Evolutionary conservation across 2,888 invertebrate species (phyloP).

Genomic region (Marasmarcha lunaedactyla): DNA sequence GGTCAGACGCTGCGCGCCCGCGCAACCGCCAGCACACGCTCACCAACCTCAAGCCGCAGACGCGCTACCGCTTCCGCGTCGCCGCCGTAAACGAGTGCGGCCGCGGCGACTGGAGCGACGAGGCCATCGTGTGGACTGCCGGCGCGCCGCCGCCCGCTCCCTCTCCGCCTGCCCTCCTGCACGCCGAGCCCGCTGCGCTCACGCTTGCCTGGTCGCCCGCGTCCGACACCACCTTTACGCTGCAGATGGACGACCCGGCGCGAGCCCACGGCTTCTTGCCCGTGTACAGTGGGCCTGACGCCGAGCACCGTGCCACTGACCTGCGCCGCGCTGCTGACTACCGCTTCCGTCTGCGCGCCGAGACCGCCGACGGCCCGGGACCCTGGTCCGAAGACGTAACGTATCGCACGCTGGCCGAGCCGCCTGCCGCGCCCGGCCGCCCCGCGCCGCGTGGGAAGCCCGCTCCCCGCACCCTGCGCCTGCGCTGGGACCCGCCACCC

Average conservation of each 20-base stretch:
- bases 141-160: conserved; percentile 86
- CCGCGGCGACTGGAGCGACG: conserved; percentile 78
- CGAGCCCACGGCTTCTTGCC: conserved; percentile 83
- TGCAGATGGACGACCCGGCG: conserved; percentile 82
- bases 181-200: conserved; percentile 73
- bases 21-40: conserved; percentile 82
- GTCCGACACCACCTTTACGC: conserved; percentile 82
- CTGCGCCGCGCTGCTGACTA: conserved; percentile 83
- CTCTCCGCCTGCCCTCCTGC: conserved; percentile 77
- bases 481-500: conserved; percentile 85
- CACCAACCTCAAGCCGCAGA: conserved; percentile 81
- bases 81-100: conserved; percentile 87
- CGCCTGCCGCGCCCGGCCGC: conserved; percentile 81
- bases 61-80: conserved; percentile 84
- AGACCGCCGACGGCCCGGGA: conserved; percentile 86
- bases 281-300: conserved; percentile 83
- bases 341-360: conserved; percentile 83
- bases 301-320: conserved; percentile 74
- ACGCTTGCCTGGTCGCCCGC: conserved; percentile 82
- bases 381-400: conserved; percentile 85
- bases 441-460: conserved; percentile 85
- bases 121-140: conserved; percentile 77
- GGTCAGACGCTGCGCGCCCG: conserved; percentile 79
- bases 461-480: conserved; percentile 82
- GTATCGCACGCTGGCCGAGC: conserved; percentile 83